These are phyloP conservation scores for Mirounga angustirostris DNA, from an alignment of 2,113 vertebrate genomes.

Conservation along the genomic window DNA sequence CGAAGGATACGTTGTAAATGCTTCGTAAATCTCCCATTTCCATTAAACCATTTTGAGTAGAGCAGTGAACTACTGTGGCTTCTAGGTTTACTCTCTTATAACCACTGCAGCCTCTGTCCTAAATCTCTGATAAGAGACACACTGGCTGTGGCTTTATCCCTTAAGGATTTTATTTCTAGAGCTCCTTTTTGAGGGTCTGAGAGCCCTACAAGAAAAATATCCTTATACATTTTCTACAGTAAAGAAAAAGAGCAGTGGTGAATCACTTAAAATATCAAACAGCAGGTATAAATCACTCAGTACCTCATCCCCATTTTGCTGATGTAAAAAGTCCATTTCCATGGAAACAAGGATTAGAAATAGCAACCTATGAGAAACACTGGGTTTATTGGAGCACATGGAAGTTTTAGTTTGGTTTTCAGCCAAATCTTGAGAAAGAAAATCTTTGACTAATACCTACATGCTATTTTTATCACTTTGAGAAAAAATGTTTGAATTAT, in stretches of 20 bases:
- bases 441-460: constrained; percentile 82
- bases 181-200: constrained; percentile 51
- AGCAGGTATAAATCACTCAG: constrained; percentile 81
- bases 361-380: constrained; percentile 81
- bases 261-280: constrained; percentile 81
- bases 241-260: constrained; percentile 77
- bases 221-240: constrained; percentile 62
- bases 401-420: constrained; percentile 77
- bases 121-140: not conserved
- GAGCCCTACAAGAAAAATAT: constrained; percentile 60
- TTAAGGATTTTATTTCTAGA: not conserved
- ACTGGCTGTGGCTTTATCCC: not conserved
- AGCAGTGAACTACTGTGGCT: not conserved
- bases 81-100: not conserved
- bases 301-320: constrained; percentile 79
- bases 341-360: constrained; percentile 80
- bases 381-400: constrained; percentile 75
- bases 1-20: not conserved
- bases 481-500: constrained; percentile 73
- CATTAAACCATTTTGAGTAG: not conserved
- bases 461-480: constrained; percentile 78
- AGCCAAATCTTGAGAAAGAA: constrained; percentile 79
- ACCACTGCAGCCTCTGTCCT: not conserved
- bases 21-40: not conserved
- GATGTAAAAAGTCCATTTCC: constrained; percentile 82